These are phyloP conservation scores for Tautogolabrus adspersus DNA, from an alignment of 2,113 vertebrate species.

Conservation along the genomic window DNA sequence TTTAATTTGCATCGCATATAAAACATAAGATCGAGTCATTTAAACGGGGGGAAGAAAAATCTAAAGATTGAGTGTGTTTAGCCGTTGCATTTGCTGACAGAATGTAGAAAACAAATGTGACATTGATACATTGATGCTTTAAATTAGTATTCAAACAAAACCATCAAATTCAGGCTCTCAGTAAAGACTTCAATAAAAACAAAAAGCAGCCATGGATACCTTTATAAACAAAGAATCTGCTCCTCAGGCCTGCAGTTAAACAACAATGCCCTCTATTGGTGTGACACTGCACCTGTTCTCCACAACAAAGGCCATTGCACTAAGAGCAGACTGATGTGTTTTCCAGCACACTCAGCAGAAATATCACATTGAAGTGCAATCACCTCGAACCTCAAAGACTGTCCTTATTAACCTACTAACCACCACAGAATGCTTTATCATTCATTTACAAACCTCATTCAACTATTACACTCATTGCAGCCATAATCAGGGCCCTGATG, in stretches of 20 bases:
- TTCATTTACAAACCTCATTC: conserved; percentile 77
- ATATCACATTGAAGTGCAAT: conserved; percentile 82
- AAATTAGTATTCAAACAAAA: conserved; percentile 65
- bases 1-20: conserved; percentile 77
- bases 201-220: conserved; percentile 56
- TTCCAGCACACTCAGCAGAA: conserved; percentile 82
- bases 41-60: conserved; percentile 57
- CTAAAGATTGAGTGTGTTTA: conserved; percentile 60
- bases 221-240: conserved; percentile 70
- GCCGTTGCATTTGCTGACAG: conserved; percentile 44
- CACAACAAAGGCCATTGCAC: conserved; percentile 61
- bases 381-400: conserved; percentile 78
- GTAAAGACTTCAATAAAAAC: conserved; percentile 45
- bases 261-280: conserved; percentile 84
- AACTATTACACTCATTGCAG: conserved; percentile 66
- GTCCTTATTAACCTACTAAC: conserved; percentile 79
- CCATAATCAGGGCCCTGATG: conserved; percentile 74
- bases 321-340: conserved; percentile 58
- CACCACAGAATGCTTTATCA: conserved; percentile 72
- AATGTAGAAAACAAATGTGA: conserved; percentile 40
- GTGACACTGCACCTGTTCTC: conserved; percentile 36
- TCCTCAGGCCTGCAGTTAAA: conserved; percentile 69
- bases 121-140: conserved; percentile 56
- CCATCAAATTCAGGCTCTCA: conserved; percentile 52
- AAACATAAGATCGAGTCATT: conserved; percentile 71